phyloP scores from a whole-genome alignment of 2,113 vertebrate genomes.

The cattle (Bos taurus) region DNA sequence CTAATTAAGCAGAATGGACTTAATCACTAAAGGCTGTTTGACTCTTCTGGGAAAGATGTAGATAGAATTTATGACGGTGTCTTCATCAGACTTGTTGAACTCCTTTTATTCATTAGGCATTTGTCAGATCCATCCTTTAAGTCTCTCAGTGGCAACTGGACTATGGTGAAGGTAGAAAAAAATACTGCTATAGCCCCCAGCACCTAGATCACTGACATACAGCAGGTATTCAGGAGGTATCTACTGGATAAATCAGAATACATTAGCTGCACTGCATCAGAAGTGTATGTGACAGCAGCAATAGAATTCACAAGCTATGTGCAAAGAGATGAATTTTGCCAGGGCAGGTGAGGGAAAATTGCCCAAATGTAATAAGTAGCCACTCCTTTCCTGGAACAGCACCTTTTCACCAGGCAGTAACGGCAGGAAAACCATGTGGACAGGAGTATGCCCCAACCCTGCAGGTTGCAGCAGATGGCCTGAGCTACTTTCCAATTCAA shows the following conservation, averaged over 20 bases:
- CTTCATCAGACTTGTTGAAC: not conserved
- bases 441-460: not conserved
- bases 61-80: not conserved
- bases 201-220: not conserved
- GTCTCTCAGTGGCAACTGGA: not conserved
- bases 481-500: conserved; percentile 17
- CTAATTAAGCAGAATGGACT: not conserved
- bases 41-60: not conserved
- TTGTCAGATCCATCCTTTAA: not conserved
- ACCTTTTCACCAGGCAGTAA: not conserved
- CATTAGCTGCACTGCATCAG: not conserved
- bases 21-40: not conserved
- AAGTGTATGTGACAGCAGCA: not conserved
- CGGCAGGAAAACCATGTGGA: not conserved
- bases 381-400: not conserved
- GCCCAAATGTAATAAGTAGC: not conserved
- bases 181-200: not conserved
- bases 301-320: not conserved
- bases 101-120: not conserved
- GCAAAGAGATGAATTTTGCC: not conserved
- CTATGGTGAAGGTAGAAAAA: not conserved
- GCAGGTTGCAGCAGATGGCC: conserved; percentile 34
- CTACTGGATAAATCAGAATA: not conserved
- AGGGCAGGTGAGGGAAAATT: not conserved
- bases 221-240: not conserved